Base-by-base conservation (phyloP, 2,797 vertebrate genomes). In the Catostomus latipinnis region DNA sequence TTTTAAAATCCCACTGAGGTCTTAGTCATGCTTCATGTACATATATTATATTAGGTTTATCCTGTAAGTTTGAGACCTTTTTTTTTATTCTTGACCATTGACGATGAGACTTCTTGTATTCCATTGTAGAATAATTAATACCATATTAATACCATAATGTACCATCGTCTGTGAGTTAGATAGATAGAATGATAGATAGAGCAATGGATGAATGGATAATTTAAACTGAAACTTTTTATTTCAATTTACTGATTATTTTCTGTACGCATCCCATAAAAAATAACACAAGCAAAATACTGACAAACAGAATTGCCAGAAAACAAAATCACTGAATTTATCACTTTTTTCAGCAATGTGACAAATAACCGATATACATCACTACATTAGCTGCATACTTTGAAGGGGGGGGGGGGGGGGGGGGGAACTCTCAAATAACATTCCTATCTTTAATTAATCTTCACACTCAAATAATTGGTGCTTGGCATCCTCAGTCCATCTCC, bases 211-310 rank as follows among this genome's bases (percentile, higher is more conserved):
- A 18, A 18, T 22, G 22, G 34, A 34, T 34, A 34, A 34, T 34
- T 34, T 58, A 6, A 58, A 58, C 14, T 2, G 8, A 16, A 58
- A 16, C 49, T 63, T 13, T 71, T 71, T 71, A 71, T 48, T 72
- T 45, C 6, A 48, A 0, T 22, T 18, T 57, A 58, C 10, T 13
- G 8, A 49, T 16, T n/a, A 10, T 22, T 63, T 63, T 57, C 8
- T 75, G 14, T 60, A 58, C 8, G 18, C 16, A 22, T 50, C 18
- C 8, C 48, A 52, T 16, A 4, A 34, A 75, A 70, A 71, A 10
- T 0, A 62, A 62, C 58, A 53, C 8, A 34, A 34, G 12, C 8
- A 53, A 63, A 63, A 22, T 46, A 65, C 13, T 43, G 7, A 62
- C 11, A 70, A 53, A 63, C 18, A 77, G 34, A 34, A 34, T 34